phyloP scores from a whole-genome alignment of 2,113 vertebrate genomes.

The Tragulus kanchil region DNA sequence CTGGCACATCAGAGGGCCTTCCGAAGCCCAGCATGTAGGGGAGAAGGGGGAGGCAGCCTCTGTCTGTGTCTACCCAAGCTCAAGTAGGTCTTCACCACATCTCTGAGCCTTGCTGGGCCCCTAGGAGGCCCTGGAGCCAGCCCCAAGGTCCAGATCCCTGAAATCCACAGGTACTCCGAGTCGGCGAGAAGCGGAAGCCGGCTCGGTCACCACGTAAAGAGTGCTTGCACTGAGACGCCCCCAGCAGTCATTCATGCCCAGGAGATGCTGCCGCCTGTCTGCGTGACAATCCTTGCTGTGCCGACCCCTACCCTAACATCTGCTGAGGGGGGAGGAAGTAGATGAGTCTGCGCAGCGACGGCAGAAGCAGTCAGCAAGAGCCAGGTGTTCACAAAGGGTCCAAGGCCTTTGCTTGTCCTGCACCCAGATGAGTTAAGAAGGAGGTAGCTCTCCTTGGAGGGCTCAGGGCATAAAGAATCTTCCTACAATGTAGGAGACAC shows the following conservation, averaged over 20 bases:
- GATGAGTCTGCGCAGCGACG: accelerated
- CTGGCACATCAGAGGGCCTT: background rate
- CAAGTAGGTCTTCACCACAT: background rate
- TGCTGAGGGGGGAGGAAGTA: too few relatives aligned
- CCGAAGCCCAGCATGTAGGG: background rate
- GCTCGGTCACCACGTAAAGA: background rate
- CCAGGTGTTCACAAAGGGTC: background rate
- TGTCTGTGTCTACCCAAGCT: accelerated
- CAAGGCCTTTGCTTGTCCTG: background rate
- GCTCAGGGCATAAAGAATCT: background rate
- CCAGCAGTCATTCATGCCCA: accelerated
- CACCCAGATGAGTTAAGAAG: background rate
- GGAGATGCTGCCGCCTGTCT: too few relatives aligned
- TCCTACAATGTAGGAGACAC: background rate
- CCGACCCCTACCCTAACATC: background rate
- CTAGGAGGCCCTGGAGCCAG: accelerated
- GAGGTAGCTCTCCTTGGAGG: background rate
- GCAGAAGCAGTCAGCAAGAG: background rate
- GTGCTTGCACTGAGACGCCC: background rate
- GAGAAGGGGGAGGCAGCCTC: background rate
- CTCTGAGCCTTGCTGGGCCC: background rate
- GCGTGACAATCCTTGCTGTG: too few relatives aligned
- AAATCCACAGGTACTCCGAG: background rate
- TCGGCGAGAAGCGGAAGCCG: background rate
- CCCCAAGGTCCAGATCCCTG: too few relatives aligned